phyloP scores from a whole-genome alignment of 1,140 invertebrate species.

The Ganaspis sp. region DNA sequence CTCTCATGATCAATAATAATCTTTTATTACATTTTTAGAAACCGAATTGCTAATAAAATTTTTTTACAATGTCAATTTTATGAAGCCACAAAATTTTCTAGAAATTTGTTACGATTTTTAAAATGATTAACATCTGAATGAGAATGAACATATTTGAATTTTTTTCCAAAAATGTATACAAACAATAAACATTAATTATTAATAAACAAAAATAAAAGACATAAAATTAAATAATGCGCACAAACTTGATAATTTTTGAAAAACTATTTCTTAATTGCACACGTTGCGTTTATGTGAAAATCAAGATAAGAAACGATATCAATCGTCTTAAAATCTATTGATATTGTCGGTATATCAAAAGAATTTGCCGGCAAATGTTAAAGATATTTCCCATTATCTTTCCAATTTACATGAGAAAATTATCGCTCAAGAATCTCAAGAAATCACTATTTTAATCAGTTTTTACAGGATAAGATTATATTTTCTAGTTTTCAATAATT shows the following conservation, averaged over 20 bases:
- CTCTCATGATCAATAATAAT: background rate
- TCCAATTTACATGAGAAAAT: background rate
- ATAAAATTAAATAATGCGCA: no score
- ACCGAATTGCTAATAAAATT: background rate
- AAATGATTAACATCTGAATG: background rate
- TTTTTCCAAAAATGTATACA: background rate
- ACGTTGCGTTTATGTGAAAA: no score
- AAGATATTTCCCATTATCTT: background rate
- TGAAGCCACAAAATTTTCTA: background rate
- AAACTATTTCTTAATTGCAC: no score
- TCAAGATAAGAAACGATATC: no score
- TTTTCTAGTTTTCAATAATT: no score
- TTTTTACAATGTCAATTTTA: background rate
- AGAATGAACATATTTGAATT: background rate
- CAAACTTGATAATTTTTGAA: no score
- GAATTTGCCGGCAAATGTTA: background rate
- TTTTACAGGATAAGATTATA: background rate
- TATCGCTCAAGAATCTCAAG: background rate
- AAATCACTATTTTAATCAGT: background rate
- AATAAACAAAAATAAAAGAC: no score
- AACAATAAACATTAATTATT: no score
- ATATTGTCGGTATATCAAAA: background rate
- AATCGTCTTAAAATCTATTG: background rate
- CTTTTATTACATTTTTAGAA: background rate
- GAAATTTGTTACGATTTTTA: background rate